Base-by-base conservation (phyloP, 2,113 vertebrate genomes). In the Pyxicephalus adspersus region DNA sequence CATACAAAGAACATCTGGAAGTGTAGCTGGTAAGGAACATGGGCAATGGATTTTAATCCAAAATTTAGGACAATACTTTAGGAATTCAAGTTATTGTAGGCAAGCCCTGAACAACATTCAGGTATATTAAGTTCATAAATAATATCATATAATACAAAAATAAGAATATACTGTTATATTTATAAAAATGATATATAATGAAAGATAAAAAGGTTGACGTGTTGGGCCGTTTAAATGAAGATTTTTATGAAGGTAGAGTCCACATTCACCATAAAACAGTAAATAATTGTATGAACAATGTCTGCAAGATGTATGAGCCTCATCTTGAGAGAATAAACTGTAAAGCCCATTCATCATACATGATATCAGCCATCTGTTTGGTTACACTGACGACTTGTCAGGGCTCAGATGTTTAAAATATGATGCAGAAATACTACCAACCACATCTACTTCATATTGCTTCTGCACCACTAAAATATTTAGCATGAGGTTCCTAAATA, bases 271-370 rank as follows among this genome's bases (percentile, higher is more conserved):
- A 64, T 26, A 77, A 76, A 28, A 64, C 57, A 64, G 22, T 45
- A 76, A 76, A 64, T 51, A 64, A 65, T 16, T 64, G 50, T 55
- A 77, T 66, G 61, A 60, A 77, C 50, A 65, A 65, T 65, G 76
- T 29, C 76, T 65, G 63, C 20, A 77, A 66, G 63, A 77, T 77
- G 26, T 34, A 66, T 77, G 63, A 66, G 50, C n/a, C 28, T 77
- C 74, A 76, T 77, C 76, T 77, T 63, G 34, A 51, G 76, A 66
- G 76, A 76, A 77, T 66, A 57, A 26, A 77, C 76, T 34, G 45
- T 55, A 64, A 17, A 64, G 64, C 26, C 50, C 61, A 77, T 77
- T 65, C 50, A 66, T 76, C 74, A 64, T 77, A 23, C 54, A 77
- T 54, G 63, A 77, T 52, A 54, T 66, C 61, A 66, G 26, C 38